Evolutionary conservation across 2,888 invertebrate genomes (phyloP).

Genomic region (Hydropsyche betteni): DNA sequence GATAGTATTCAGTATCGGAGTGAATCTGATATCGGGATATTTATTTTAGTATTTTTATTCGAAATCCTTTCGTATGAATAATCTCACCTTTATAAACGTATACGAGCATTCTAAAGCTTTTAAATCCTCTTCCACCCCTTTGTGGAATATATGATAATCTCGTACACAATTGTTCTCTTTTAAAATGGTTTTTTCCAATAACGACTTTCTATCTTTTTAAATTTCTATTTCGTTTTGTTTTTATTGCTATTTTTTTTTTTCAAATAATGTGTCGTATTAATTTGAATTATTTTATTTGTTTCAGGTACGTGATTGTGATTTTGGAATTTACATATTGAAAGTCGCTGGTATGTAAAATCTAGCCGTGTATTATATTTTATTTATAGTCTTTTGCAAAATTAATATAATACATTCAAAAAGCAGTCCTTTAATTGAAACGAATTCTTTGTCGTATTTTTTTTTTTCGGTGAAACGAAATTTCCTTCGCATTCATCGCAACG

Average conservation of each 20-base stretch:
- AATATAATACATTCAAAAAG: neutral
- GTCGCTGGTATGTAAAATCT: too few relatives aligned
- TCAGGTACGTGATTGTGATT: neutral
- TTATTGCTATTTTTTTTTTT: too few relatives aligned
- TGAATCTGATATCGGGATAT: neutral
- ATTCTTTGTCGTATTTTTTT: too few relatives aligned
- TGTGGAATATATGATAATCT: constrained; percentile 20
- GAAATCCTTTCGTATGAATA: constrained; percentile 17
- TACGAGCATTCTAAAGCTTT: constrained; percentile 1
- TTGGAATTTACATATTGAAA: too few relatives aligned
- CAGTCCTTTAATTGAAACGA: constrained; percentile 9
- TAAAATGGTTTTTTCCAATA: neutral
- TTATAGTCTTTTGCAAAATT: too few relatives aligned
- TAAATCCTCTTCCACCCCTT: constrained; percentile 6
- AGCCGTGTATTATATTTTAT: too few relatives aligned
- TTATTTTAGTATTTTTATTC: neutral
- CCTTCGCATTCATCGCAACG: constrained; percentile 18
- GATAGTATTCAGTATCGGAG: neutral
- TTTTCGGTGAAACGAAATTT: too few relatives aligned
- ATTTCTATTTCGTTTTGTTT: too few relatives aligned
- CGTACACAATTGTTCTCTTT: neutral
- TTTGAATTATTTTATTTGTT: constrained; percentile 4
- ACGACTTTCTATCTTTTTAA: neutral
- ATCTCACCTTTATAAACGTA: constrained; percentile 26
- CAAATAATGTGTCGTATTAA: neutral